Evolutionary conservation across 2,113 vertebrate species (phyloP).

Genomic region (Hoplias malabaricus): DNA sequence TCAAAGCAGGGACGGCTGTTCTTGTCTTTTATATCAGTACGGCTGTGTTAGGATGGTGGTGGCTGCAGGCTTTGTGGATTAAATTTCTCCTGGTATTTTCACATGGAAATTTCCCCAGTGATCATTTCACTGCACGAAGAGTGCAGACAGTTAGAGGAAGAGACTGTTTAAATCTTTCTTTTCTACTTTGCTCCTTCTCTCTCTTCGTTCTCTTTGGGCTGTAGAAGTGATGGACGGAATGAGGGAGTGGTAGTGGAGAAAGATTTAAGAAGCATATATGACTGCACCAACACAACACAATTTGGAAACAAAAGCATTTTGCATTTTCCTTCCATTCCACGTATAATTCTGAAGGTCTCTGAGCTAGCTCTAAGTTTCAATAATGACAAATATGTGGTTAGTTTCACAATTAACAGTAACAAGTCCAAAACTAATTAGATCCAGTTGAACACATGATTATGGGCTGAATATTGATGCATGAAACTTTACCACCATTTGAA

Average conservation of each 20-base stretch:
- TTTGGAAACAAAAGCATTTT: too few species aligned
- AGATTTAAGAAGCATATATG: neutral
- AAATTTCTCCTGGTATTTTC: neutral
- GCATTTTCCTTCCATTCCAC: too few species aligned
- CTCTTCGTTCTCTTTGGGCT: neutral
- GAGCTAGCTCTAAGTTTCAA: too few species aligned
- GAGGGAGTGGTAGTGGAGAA: neutral
- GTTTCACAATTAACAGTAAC: too few species aligned
- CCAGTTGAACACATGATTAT: too few species aligned
- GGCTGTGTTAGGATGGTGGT: neutral
- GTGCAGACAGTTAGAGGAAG: neutral
- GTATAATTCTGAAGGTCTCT: too few species aligned
- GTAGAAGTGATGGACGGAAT: neutral
- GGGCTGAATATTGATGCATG: too few species aligned
- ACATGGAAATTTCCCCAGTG: constrained; percentile 1
- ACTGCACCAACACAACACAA: too few species aligned
- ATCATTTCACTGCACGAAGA: constrained; percentile 1
- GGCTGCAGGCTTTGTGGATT: neutral
- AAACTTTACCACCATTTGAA: too few species aligned
- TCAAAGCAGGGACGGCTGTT: neutral
- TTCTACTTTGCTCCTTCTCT: neutral
- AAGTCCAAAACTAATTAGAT: too few species aligned
- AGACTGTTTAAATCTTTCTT: neutral
- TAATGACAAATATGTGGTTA: too few species aligned
- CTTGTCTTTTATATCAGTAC: neutral